Evolutionary conservation across 2,113 vertebrate species (phyloP).

Genomic region (Xenus cinereus): DNA sequence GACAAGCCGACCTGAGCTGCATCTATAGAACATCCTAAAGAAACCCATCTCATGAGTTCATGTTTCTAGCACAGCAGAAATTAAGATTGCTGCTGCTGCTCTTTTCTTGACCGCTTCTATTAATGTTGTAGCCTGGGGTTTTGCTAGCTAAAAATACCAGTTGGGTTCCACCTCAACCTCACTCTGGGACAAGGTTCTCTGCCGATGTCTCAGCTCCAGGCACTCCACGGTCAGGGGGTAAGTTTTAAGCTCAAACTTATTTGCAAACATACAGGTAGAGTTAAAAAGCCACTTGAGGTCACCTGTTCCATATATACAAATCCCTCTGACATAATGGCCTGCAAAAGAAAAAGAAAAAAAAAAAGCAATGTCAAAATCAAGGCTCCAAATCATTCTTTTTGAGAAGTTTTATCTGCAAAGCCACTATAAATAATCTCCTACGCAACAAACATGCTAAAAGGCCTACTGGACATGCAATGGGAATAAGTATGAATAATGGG

Average conservation of each 20-base stretch:
- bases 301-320: constrained; percentile 78
- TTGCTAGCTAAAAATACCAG: constrained; percentile 72
- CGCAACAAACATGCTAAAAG: background rate
- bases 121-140: background rate
- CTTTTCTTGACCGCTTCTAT: background rate
- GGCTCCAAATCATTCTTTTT: background rate
- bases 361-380: background rate
- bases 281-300: constrained; percentile 76
- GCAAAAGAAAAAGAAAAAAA: background rate
- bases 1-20: background rate
- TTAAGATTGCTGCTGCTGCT: background rate
- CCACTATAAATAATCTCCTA: background rate
- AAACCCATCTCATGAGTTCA: background rate
- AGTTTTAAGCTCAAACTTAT: constrained; percentile 77
- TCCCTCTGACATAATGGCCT: constrained; percentile 75
- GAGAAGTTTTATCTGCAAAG: background rate
- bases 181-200: constrained; percentile 74
- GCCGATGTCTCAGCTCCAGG: constrained; percentile 73
- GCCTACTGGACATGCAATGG: background rate
- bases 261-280: constrained; percentile 72
- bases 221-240: constrained; percentile 79
- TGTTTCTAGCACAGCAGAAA: background rate
- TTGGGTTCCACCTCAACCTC: constrained; percentile 62
- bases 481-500: background rate
- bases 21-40: background rate